Base-by-base conservation (phyloP, 1,140 invertebrate species). In the Leptinotarsa texana region DNA sequence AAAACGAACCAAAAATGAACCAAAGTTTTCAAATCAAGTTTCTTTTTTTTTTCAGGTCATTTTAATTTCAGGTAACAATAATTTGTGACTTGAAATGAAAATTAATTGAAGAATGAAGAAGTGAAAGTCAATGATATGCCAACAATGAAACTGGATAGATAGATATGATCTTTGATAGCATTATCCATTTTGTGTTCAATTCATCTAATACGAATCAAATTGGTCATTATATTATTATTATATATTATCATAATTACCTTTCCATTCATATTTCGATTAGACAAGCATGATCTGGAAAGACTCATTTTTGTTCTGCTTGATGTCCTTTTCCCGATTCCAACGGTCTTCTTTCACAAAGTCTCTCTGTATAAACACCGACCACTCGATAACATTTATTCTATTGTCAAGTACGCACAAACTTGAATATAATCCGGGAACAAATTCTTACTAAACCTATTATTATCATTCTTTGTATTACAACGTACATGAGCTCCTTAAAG, bases 251-350 rank as follows among this genome's bases (percentile, higher is more conserved):
- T 42, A 78, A 65, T 79, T 82, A 82, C 81, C 81, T 82, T 82
- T 72, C 80, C 81, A 78, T 82, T 82, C 76, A 79, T 78, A 27
- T 72, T 77, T 72, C 80, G 66, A 51, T 73, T 74, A 63, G 78
- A 77, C 75, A 82, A 77, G 65, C 80, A 82, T 24, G 80, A 81
- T 57, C 81, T 78, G 21, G 79, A 77, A 69, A 80, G 76, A 75
- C 81, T 82, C 81, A 82, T 82, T 63, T 75, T 72, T 33, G 15
- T 13, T 57, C 51, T n/a, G 2, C 17, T 57, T 42, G 33, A 42
- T 42, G 33, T 42, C 51, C 51, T 71, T 72, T 48, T 65, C 48
- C 69, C 62, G 68, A 73, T 71, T 77, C 18, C 48, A 62, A 74
- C 69, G 57, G 67, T 18, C 51, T 42, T 42, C 8, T 17, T 18